These are phyloP conservation scores for Mungos mungo DNA, from an alignment of 2,113 vertebrate genomes.

Conservation along the genomic window DNA sequence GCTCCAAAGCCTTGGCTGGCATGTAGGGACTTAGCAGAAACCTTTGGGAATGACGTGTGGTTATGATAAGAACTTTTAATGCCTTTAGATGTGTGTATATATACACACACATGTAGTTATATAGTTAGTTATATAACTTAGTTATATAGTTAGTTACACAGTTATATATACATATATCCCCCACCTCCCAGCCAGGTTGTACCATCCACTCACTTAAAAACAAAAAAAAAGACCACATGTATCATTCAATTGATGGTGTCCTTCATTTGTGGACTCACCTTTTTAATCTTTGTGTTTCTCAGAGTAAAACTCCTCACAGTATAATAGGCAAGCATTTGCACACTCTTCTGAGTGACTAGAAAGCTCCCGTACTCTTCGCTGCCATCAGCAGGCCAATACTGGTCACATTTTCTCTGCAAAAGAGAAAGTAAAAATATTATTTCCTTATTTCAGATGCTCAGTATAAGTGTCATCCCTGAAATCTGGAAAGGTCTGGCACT, in stretches of 20 bases:
- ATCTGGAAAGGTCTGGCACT: neutral
- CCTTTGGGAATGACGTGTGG: neutral
- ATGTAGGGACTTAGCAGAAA: neutral
- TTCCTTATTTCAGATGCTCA: neutral
- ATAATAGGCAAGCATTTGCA: constrained; percentile 91
- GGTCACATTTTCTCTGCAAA: constrained; percentile 96
- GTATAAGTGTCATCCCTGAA: neutral
- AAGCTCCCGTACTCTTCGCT: constrained; percentile 95
- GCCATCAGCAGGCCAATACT: constrained; percentile 95
- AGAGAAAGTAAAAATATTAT: constrained; percentile 52
- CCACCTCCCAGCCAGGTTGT: neutral
- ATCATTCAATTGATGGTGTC: neutral
- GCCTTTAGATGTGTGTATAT: neutral
- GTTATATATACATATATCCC: neutral
- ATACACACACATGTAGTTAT: no score
- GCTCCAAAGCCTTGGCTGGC: neutral
- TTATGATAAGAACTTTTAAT: neutral
- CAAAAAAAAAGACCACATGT: neutral
- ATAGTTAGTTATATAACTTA: no score
- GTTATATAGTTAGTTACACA: no score
- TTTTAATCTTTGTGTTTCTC: constrained; percentile 91
- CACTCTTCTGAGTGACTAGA: constrained; percentile 92
- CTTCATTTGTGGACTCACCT: constrained; percentile 84
- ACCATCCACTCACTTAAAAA: neutral
- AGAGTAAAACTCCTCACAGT: constrained; percentile 93